These are phyloP conservation scores for Corythaixoides concolor DNA, from an alignment of 2,113 vertebrate genomes.

Conservation along the genomic window DNA sequence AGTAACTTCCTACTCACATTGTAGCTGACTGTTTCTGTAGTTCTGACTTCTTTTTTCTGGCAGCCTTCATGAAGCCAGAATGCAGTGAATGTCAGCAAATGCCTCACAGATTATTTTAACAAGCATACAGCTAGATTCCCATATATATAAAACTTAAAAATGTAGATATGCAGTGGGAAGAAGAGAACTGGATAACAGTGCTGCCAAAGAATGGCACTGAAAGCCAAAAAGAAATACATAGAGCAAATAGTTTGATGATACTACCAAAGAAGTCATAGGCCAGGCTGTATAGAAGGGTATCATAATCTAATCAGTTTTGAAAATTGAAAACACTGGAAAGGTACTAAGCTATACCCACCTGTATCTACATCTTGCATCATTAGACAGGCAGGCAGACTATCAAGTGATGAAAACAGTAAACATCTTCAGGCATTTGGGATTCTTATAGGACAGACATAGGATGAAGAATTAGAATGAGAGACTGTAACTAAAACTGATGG, in stretches of 20 bases:
- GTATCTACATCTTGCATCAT: not conserved
- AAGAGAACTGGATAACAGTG: not conserved
- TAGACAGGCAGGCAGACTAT: not conserved
- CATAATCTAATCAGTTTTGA: not conserved
- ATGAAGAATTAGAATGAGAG: not conserved
- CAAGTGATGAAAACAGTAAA: not conserved
- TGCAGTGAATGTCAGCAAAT: not conserved
- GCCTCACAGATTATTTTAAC: not conserved
- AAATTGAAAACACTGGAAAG: not conserved
- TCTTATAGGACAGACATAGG: not conserved
- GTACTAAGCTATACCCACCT: not conserved
- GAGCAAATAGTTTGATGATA: not conserved
- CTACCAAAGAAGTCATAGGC: not conserved
- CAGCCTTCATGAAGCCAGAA: not conserved
- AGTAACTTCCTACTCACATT: not conserved
- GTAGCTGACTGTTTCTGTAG: not conserved
- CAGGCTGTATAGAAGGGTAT: not conserved
- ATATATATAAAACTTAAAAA: not conserved
- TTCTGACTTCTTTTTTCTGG: not conserved
- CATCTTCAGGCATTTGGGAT: not conserved
- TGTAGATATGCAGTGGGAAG: not conserved
- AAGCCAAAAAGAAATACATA: not conserved
- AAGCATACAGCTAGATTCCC: not conserved
- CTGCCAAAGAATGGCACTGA: not conserved
- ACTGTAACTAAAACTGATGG: not conserved